Evolutionary conservation across 2,888 invertebrate species (phyloP), one percentile per base, ranked within the genome.

Genomic region (Acleris cristana): DNA sequence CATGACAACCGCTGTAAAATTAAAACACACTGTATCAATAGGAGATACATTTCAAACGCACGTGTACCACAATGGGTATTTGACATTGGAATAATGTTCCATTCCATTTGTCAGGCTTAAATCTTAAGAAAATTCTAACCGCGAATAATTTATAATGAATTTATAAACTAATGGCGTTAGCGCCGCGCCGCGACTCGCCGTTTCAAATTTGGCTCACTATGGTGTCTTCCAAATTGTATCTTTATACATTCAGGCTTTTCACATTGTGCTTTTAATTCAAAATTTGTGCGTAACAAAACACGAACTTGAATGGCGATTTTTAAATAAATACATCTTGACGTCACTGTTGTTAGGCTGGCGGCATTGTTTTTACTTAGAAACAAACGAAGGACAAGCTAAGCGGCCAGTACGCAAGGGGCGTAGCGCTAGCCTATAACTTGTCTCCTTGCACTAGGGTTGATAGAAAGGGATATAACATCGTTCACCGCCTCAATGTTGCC

Each of bases 171-270:
- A 73, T 21, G 63, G 60, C 69, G 61, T 44, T 10, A 75, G 74
- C 71, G 70, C 74, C 53, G 72, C 74, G 69, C 72, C 61, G 23
- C 59, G 57, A 61, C 61, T 65, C 65, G 71, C 71, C 76, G 72
- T 69, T 64, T 72, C 70, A 66, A 78, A 83, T 83, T 80, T 84
- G 81, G 85, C 91, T 91, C 91, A 91, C 91, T 91, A 88, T 87
- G 86, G 82, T 88, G 90, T 91, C 91, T 91, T 91, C 90, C 91
- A 86, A 85, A 85, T 85, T 83, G 82, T 88, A 80, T 81, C 78
- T 83, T 86, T 84, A 72, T 84, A 89, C 84, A 89, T 79, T 78
- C 79, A 79, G 79, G 76, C 78, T 79, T 67, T 67, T 77, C 72
- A 75, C 79, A 80, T 86, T 89, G 89, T 88, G 89, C 87, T 83